Conservation (phyloP, 2,797 vertebrate species). For the Etheostoma perlongum region DNA sequence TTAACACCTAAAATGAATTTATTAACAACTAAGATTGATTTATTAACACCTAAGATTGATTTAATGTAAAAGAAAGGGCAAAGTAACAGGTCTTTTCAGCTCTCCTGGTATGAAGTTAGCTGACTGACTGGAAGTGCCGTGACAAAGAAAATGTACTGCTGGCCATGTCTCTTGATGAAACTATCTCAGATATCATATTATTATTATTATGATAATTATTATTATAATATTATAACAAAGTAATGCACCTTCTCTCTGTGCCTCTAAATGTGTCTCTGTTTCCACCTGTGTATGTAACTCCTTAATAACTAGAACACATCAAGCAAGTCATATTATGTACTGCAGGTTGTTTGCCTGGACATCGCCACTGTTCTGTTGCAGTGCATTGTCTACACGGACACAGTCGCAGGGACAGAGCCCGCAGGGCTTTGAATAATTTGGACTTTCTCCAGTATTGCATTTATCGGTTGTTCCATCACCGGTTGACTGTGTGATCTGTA, state of each 20-base stretch:
- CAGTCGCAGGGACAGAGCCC: neutral
- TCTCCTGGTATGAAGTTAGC: too few relatives aligned
- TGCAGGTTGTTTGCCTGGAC: conserved; percentile 13
- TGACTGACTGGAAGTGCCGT: too few relatives aligned
- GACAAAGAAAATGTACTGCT: too few relatives aligned
- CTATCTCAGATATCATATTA: too few relatives aligned
- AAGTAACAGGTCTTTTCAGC: too few relatives aligned
- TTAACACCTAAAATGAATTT: too few relatives aligned
- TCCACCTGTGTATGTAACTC: neutral
- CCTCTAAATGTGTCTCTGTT: neutral
- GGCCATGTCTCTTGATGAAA: too few relatives aligned
- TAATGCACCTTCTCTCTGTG: neutral
- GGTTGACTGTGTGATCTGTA: conserved; percentile 11
- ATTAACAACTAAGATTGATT: too few relatives aligned
- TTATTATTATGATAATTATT: too few relatives aligned
- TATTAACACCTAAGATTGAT: too few relatives aligned
- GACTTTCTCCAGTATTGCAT: conserved; percentile 4
- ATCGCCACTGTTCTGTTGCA: neutral
- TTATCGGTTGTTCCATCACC: conserved; percentile 7
- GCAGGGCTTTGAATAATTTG: neutral
- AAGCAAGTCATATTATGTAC: neutral
- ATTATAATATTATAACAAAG: neutral
- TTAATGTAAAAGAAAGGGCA: too few relatives aligned
- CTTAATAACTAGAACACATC: neutral
- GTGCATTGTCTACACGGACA: neutral